Evolutionary conservation across 2,113 vertebrate genomes (phyloP).

Genomic region (Corythornis vintsioides): DNA sequence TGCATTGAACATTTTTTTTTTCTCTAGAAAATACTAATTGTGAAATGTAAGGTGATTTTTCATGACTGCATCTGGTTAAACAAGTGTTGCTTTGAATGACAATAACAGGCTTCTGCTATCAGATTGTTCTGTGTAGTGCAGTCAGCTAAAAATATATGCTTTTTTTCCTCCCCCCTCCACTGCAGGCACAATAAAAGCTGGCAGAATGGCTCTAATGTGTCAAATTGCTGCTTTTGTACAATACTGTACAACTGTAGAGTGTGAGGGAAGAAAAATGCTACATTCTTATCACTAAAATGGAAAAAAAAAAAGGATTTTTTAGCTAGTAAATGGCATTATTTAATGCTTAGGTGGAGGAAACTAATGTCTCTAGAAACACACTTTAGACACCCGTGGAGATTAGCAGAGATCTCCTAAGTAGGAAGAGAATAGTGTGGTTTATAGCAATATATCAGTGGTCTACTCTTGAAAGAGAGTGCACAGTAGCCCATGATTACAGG

Average conservation of each 20-base stretch:
- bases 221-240: background rate
- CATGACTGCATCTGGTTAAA: conserved; percentile 21
- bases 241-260: background rate
- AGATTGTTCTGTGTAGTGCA: background rate
- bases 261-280: background rate
- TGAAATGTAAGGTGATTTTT: conserved; percentile 32
- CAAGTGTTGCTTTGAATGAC: conserved; percentile 31
- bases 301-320: background rate
- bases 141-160: conserved; percentile 22
- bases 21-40: background rate
- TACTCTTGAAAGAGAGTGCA: background rate
- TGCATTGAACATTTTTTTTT: background rate
- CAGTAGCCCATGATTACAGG: background rate
- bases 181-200: conserved; percentile 26
- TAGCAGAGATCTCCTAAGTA: background rate
- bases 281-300: background rate
- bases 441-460: background rate
- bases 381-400: background rate
- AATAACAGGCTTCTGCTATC: conserved; percentile 15
- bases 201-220: conserved; percentile 1
- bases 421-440: background rate
- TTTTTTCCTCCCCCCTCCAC: background rate
- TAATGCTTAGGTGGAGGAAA: conserved; percentile 13
- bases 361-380: background rate
- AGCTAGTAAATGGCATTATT: background rate